Conservation (phyloP, 2,888 invertebrate species). For the Aplocera efformata region DNA sequence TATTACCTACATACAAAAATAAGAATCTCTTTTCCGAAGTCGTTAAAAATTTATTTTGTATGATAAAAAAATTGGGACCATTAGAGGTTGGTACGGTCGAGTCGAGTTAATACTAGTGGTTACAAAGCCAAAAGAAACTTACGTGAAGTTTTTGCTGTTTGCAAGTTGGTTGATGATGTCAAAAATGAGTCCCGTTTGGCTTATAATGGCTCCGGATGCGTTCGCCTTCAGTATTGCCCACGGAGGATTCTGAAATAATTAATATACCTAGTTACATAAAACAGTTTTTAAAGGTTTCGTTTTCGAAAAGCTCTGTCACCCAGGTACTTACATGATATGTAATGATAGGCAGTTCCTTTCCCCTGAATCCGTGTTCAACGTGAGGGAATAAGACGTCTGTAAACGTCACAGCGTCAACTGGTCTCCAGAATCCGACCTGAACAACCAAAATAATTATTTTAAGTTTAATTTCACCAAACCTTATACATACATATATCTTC, state of each 20-base stretch:
- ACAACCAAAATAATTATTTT: too few relatives aligned
- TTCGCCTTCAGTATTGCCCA: slow-evolving; percentile 88
- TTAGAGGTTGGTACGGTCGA: too few relatives aligned
- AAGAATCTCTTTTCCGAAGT: too few relatives aligned
- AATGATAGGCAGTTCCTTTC: slow-evolving; percentile 85
- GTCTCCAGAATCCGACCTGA: slow-evolving; percentile 87
- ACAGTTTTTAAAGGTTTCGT: too few relatives aligned
- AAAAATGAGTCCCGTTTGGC: slow-evolving; percentile 87
- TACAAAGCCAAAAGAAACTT: slow-evolving; percentile 38
- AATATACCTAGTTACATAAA: too few relatives aligned
- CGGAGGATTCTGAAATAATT: slow-evolving; percentile 87
- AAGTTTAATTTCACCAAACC: too few relatives aligned
- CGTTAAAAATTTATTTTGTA: too few relatives aligned
- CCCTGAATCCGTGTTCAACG: slow-evolving; percentile 87
- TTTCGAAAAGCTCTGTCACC: too few relatives aligned
- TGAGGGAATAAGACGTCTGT: slow-evolving; percentile 89
- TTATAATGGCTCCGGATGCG: slow-evolving; percentile 77
- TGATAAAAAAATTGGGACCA: too few relatives aligned
- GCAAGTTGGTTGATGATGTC: slow-evolving; percentile 89
- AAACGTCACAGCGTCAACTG: slow-evolving; percentile 83
- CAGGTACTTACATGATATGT: slow-evolving; percentile 91
- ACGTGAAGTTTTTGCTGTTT: slow-evolving; percentile 90
- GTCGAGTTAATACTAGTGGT: too few relatives aligned
- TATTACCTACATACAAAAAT: too few relatives aligned
- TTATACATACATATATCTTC: too few relatives aligned